Percentiles rank a stretch among this genome's conserved stretches.
Evolutionary conservation across 2,888 invertebrate genomes (phyloP).

Genomic region (Rhabditophanes sp.): DNA sequence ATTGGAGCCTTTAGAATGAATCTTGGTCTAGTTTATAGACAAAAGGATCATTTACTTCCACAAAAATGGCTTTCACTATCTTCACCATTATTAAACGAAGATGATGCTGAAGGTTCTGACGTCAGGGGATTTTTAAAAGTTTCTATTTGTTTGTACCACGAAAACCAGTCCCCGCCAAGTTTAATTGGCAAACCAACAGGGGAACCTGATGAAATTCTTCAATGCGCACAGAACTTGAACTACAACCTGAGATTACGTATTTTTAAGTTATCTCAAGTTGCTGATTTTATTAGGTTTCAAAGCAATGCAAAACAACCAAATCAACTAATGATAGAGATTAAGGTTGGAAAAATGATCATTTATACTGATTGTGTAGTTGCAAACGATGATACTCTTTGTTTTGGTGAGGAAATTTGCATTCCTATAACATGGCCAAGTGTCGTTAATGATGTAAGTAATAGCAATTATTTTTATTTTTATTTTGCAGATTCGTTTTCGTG

Average conservation of each 20-base stretch:
- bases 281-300: conserved; percentile 12
- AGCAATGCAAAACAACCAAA: conserved; percentile 4
- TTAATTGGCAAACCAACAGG: conserved; percentile 11
- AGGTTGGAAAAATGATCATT: conserved; percentile 11
- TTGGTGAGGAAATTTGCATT: conserved; percentile 23
- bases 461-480: neutral
- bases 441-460: conserved; percentile 14
- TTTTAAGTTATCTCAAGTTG: conserved; percentile 19
- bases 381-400: conserved; percentile 12
- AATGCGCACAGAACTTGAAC: conserved; percentile 19
- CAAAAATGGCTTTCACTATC: conserved; percentile 30
- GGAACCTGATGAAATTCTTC: conserved; percentile 21
- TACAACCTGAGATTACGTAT: conserved; percentile 24
- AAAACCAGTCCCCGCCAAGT: conserved; percentile 19
- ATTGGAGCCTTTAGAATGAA: conserved; percentile 10
- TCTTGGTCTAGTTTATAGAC: conserved; percentile 10
- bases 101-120: conserved; percentile 15
- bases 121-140: conserved; percentile 29
- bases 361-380: no score
- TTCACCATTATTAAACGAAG: conserved; percentile 10
- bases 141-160: conserved; percentile 18
- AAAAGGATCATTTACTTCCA: conserved; percentile 5
- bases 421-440: conserved; percentile 35
- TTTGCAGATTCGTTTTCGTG: conserved; percentile 21
- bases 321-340: conserved; percentile 11